Conservation (phyloP, 2,113 vertebrate genomes). For the Recurvirostra avosetta region DNA sequence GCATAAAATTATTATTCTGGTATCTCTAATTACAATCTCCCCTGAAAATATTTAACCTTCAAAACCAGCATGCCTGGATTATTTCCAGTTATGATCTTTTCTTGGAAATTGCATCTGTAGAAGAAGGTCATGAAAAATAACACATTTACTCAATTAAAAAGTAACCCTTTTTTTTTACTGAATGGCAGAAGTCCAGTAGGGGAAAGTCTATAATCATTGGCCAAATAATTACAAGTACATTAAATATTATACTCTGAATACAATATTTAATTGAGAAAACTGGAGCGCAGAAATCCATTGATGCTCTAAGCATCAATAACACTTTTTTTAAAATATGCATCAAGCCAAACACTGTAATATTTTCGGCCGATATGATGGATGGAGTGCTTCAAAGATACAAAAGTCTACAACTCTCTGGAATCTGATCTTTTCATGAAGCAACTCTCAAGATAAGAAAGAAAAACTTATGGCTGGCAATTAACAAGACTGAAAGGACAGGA, state of each 20-base stretch:
- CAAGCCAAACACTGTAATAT: neutral
- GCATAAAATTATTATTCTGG: neutral
- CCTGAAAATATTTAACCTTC: constrained; percentile 1
- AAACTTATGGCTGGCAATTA: neutral
- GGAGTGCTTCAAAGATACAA: neutral
- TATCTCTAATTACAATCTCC: constrained; percentile 4
- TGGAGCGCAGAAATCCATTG: neutral
- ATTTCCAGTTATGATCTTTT: neutral
- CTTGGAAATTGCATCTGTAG: neutral
- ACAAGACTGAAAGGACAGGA: neutral
- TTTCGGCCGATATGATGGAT: neutral
- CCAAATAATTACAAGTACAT: neutral
- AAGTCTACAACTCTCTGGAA: neutral
- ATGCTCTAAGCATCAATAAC: neutral
- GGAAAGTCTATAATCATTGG: neutral
- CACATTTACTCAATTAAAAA: neutral
- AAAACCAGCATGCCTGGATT: neutral
- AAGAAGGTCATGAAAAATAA: neutral
- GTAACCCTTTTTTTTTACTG: neutral
- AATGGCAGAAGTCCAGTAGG: neutral
- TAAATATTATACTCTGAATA: neutral
- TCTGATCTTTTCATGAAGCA: neutral
- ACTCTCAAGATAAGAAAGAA: neutral
- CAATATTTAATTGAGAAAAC: neutral
- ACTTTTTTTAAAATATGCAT: neutral